Evolutionary conservation across 2,888 invertebrate species (phyloP).

Genomic region (Gandaritis pyraliata): DNA sequence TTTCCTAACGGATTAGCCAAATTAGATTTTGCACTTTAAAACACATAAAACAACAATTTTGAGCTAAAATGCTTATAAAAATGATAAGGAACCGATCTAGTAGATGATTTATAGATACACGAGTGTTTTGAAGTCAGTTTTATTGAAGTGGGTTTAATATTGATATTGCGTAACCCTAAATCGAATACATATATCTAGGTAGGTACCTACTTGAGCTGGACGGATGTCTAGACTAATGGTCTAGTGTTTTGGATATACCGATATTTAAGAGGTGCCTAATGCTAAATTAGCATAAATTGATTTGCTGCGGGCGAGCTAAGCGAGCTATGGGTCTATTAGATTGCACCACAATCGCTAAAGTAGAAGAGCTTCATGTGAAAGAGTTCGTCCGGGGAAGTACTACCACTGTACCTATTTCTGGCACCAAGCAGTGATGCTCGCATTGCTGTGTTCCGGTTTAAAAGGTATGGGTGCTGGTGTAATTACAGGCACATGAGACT

Average conservation of each 20-base stretch:
- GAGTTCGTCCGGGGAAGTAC: too few relatives aligned
- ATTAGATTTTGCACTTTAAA: conserved; percentile 27
- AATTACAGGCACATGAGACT: too few relatives aligned
- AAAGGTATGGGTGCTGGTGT: too few relatives aligned
- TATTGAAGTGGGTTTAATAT: conserved; percentile 42
- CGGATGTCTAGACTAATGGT: conserved; percentile 21
- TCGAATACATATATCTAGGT: conserved; percentile 19
- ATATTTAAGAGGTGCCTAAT: neutral
- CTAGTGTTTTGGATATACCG: neutral
- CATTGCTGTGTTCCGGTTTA: too few relatives aligned
- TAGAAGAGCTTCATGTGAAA: too few relatives aligned
- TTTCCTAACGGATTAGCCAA: conserved; percentile 3
- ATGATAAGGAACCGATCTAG: conserved; percentile 39
- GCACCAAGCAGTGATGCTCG: too few relatives aligned
- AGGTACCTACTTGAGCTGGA: conserved; percentile 23
- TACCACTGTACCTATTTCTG: too few relatives aligned
- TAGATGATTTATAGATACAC: conserved; percentile 38
- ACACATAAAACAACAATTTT: conserved; percentile 22
- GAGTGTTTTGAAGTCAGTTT: conserved; percentile 39
- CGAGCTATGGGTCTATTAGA: too few relatives aligned
- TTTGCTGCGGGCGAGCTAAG: neutral
- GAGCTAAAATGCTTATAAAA: conserved; percentile 36
- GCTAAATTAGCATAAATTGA: neutral
- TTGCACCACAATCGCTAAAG: too few relatives aligned
- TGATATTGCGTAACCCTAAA: conserved; percentile 36